Percentiles rank a stretch among this genome's conserved stretches.
These are phyloP conservation scores for Lucifuga dentata DNA, from an alignment of 2,113 vertebrate genomes.

Conservation along the genomic window DNA sequence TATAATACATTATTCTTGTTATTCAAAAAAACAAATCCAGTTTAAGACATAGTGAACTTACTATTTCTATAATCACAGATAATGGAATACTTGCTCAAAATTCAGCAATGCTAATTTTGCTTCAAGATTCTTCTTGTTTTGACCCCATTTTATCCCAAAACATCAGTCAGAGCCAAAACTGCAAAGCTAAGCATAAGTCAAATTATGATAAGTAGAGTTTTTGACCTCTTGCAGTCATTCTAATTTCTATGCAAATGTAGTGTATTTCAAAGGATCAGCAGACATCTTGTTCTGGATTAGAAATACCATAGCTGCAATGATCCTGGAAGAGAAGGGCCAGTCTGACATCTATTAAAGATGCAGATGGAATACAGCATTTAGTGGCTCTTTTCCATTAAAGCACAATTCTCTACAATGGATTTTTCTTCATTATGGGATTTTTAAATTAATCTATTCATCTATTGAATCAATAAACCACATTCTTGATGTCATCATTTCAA, in stretches of 20 bases:
- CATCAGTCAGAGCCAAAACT: constrained; percentile 12
- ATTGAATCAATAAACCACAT: not conserved
- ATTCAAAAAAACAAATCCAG: too few species aligned
- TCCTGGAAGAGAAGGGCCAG: not conserved
- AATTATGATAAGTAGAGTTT: constrained; percentile 3
- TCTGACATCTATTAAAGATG: not conserved
- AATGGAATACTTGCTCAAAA: too few species aligned
- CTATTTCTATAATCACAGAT: too few species aligned
- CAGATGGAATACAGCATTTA: not conserved
- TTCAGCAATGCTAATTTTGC: too few species aligned
- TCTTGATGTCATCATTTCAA: not conserved
- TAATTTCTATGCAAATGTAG: constrained; percentile 34
- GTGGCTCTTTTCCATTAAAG: too few species aligned
- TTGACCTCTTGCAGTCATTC: constrained; percentile 24
- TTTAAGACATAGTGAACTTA: too few species aligned
- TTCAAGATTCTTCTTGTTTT: too few species aligned
- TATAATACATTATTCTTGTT: too few species aligned
- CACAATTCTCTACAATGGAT: too few species aligned
- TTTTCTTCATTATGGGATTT: not conserved
- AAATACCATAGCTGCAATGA: not conserved
- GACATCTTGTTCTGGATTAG: constrained; percentile 10
- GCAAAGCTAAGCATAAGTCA: constrained; percentile 31
- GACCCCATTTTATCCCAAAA: not conserved
- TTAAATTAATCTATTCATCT: not conserved
- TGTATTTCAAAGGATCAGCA: constrained; percentile 1